Evolutionary conservation across 2,888 invertebrate genomes (phyloP).

Genomic region (Automeris io): DNA sequence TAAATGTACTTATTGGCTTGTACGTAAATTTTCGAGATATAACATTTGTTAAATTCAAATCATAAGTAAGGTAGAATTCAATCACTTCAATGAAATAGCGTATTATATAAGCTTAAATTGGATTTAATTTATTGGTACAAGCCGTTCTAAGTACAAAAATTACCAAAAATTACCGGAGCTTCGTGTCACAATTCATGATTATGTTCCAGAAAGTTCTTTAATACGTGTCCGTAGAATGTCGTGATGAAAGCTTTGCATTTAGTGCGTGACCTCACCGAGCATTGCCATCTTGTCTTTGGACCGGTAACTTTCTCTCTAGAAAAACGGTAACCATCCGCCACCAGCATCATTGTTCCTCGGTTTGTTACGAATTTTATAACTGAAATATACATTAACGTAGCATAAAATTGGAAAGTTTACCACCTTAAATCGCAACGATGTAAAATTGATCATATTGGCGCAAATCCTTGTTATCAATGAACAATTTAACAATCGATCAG

Average conservation of each 20-base stretch:
- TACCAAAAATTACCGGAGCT: background rate
- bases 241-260: constrained; percentile 31
- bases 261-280: constrained; percentile 21
- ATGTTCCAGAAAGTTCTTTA: constrained; percentile 19
- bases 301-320: constrained; percentile 23
- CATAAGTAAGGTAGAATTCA: no score
- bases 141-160: background rate
- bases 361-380: constrained; percentile 19
- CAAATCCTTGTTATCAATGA: no score
- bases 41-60: no score
- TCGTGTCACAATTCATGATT: constrained; percentile 16
- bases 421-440: no score
- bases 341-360: constrained; percentile 25
- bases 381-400: constrained; percentile 14
- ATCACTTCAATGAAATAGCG: no score
- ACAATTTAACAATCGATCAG: no score
- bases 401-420: background rate
- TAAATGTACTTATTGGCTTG: no score
- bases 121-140: no score
- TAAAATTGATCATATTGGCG: no score
- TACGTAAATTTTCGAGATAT: no score
- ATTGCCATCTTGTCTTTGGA: constrained; percentile 28
- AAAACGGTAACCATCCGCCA: constrained; percentile 24
- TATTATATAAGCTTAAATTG: no score
- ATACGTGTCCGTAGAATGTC: constrained; percentile 17